Evolutionary conservation across 2,888 invertebrate genomes (phyloP).

Genomic region (Entomobrya proxima): DNA sequence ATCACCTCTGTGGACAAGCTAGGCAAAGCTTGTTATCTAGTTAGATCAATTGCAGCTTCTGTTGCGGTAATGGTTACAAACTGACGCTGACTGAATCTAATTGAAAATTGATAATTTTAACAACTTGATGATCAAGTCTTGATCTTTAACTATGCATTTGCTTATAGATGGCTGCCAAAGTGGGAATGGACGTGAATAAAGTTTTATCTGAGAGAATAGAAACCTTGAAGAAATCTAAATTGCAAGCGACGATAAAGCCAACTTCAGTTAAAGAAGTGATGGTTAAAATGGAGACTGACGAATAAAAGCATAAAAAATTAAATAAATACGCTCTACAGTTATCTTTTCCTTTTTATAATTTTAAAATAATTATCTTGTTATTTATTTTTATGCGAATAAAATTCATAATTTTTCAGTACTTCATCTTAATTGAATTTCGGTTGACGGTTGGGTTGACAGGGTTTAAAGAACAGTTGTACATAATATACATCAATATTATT

Average conservation of each 20-base stretch:
- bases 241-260: background rate
- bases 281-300: conserved; percentile 43
- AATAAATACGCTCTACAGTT: too few species aligned
- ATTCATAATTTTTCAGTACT: too few species aligned
- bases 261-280: background rate
- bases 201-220: conserved; percentile 64
- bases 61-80: conserved; percentile 60
- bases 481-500: too few species aligned
- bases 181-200: conserved; percentile 69
- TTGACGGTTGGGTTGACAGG: too few species aligned
- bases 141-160: background rate
- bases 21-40: conserved; percentile 73
- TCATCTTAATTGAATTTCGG: too few species aligned
- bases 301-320: too few species aligned
- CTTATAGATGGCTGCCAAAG: conserved; percentile 71
- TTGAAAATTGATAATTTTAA: background rate
- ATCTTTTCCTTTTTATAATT: too few species aligned
- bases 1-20: conserved; percentile 74
- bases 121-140: background rate
- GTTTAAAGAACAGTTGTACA: too few species aligned
- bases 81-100: background rate
- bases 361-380: too few species aligned
- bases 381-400: too few species aligned
- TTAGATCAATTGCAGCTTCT: conserved; percentile 70
- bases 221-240: conserved; percentile 51